Evolutionary conservation across 2,888 invertebrate genomes (phyloP).

Genomic region (Limnephilus rhombicus): DNA sequence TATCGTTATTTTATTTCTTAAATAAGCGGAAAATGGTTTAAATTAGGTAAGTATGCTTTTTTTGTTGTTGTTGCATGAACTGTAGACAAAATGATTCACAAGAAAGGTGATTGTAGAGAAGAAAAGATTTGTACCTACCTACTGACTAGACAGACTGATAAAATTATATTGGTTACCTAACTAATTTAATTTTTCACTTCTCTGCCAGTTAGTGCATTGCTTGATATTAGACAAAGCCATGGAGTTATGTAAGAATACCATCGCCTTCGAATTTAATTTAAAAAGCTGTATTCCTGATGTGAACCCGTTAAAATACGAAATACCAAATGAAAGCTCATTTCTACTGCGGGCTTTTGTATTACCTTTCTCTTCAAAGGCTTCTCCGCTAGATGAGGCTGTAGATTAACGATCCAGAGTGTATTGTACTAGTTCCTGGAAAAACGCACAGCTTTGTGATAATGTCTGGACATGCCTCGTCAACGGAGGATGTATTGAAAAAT

Average conservation of each 20-base stretch:
- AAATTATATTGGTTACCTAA: background rate
- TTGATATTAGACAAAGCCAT: background rate
- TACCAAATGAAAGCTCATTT: background rate
- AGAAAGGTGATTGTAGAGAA: background rate
- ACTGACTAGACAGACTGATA: background rate
- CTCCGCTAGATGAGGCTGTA: constrained; percentile 8
- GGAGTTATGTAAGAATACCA: background rate
- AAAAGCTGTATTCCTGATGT: background rate
- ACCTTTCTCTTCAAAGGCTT: background rate
- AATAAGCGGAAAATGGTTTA: too few relatives aligned
- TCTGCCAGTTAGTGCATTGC: background rate
- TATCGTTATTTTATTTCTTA: too few relatives aligned
- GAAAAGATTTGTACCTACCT: background rate
- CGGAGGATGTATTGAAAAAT: constrained; percentile 41
- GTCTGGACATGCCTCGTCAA: constrained; percentile 22
- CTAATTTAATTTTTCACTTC: background rate
- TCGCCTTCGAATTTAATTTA: background rate
- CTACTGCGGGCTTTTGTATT: background rate
- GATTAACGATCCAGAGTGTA: constrained; percentile 48
- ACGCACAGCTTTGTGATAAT: constrained; percentile 43
- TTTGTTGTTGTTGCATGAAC: background rate
- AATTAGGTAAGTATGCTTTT: too few relatives aligned
- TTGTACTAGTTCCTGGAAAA: constrained; percentile 58
- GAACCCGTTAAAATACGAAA: background rate
- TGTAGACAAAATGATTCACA: background rate